Evolutionary conservation across 2,113 vertebrate species (phyloP), one percentile per base, ranked within the genome.

Genomic region (Myotis brandtii): DNA sequence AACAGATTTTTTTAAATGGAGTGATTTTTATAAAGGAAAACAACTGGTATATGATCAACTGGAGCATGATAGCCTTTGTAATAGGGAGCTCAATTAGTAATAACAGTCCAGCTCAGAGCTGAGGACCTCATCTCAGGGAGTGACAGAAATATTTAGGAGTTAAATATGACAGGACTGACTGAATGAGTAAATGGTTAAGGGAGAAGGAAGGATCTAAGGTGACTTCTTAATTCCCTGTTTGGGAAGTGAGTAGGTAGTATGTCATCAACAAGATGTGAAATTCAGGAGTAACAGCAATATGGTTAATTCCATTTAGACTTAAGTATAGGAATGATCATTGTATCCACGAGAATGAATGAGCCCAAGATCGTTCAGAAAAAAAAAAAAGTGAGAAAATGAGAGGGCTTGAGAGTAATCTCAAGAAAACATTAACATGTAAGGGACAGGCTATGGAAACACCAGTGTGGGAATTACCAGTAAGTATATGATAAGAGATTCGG

Each of bases 361-460:
- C 56, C 67, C 0, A 10, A 81, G 43, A 37, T 91, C 8, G 30
- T 82, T 81, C 37, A 86, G 30, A 46, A 59, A 48, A 46, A 54
- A 66, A 93, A 89, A 52, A 14, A 59, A 89, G 18, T 66, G 75
- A 83, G 30, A 79, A 93, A 88, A 67, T n/a, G 69, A 86, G 52
- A 73, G 18, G 25, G 25, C 50, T 89, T 23, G 94, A 69, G 50
- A 85, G 12, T 92, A 32, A 93, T 40, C 62, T 95, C 67, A 94
- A 77, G 84, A 88, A 94, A 91, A 89, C 54, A 92, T 59, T 87
- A 70, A 76, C 43, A 59, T 91, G 86, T 64, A 86, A 95, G 72
- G 70, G 66, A 76, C 30, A 85, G 59, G 46, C 86, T 90, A 73
- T 72, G 54, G 72, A 69, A 81, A 79, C 3, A 3, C 75, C 80